A percentile compares a stretch with the other conserved stretches of the same genome.
phyloP scores from a whole-genome alignment of 2,113 vertebrate species.

The Pterocles gutturalis region DNA sequence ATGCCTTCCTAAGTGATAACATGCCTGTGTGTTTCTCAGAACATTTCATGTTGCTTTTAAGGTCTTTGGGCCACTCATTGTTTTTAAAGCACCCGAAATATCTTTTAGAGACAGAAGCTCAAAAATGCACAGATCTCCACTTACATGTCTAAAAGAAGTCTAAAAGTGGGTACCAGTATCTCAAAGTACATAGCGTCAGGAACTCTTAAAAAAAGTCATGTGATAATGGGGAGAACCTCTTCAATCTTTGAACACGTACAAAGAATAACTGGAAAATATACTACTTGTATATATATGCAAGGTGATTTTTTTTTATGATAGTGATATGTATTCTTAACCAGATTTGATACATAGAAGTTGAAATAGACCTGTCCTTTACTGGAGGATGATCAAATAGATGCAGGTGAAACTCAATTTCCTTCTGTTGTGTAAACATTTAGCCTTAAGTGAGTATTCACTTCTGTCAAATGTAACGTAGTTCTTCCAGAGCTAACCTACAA shows the following conservation, averaged over 20 bases:
- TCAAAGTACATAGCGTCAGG: background rate
- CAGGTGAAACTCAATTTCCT: background rate
- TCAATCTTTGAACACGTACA: background rate
- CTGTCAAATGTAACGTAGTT: background rate
- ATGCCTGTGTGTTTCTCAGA: background rate
- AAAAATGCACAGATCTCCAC: background rate
- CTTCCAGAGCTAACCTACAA: background rate
- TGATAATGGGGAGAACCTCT: background rate
- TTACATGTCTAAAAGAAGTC: background rate
- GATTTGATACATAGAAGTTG: background rate
- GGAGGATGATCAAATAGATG: background rate
- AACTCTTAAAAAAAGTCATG: background rate
- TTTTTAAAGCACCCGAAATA: background rate
- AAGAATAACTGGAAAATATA: background rate
- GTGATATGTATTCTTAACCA: background rate
- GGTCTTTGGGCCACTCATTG: accelerated
- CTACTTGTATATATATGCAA: background rate
- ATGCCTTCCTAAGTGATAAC: background rate
- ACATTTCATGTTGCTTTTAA: background rate
- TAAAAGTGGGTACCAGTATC: background rate
- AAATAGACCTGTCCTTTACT: background rate
- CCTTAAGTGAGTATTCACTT: background rate
- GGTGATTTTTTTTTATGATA: background rate
- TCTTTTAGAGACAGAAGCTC: background rate
- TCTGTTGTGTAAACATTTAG: background rate